Evolutionary conservation across 2,797 vertebrate genomes (phyloP), one percentile per base, ranked within the genome.

Genomic region (Phataginus tricuspis): DNA sequence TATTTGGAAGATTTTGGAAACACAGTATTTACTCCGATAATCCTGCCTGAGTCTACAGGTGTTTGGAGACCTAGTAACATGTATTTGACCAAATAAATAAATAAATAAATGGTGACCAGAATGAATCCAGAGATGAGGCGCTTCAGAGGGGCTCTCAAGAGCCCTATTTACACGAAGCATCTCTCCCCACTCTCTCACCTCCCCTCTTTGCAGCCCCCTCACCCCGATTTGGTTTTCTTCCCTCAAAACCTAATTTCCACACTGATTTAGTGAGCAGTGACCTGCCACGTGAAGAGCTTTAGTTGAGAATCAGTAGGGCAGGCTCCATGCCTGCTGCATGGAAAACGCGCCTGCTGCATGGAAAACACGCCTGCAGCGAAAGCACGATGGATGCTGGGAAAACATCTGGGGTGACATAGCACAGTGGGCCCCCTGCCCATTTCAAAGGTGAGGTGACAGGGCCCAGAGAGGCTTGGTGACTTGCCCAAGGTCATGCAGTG

Each of bases 221-320:
- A 11, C 5, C 68, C 31, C 53, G 10, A 1, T 84, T 79, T 55
- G 27, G 59, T 77, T 79, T 87, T 89, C 51, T 45, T 78, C 34
- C 16, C 31, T 37, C 37, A 37, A 94, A 91, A 91, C 51, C 61
- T 77, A 27, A 93, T 96, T 97, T 96, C 87, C 2, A 0, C 64
- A 4, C 2, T 4, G 91, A 71, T 49, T 82, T 37, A 92, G 83
- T 85, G 12, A 15, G 64, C 37, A 10, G 69, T 59, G 59, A 94
- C 59, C 71, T 0, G 6, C 37, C 64, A 21, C 14, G 2, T 4
- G 49, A 61, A 85, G 84, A 74, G 72, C 59, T 51, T 93, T 71
- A 37, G 66, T 51, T 51, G 64, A 69, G 66, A 72, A 74, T 69
- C 69, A 1, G 1, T 49, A n/a, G 25, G 31, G 0, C 15, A 39